A percentile compares a stretch with the other conserved stretches of the same genome.
These are phyloP conservation scores for Brachirus orientalis DNA, from an alignment of 2,113 vertebrate genomes.

Conservation along the genomic window DNA sequence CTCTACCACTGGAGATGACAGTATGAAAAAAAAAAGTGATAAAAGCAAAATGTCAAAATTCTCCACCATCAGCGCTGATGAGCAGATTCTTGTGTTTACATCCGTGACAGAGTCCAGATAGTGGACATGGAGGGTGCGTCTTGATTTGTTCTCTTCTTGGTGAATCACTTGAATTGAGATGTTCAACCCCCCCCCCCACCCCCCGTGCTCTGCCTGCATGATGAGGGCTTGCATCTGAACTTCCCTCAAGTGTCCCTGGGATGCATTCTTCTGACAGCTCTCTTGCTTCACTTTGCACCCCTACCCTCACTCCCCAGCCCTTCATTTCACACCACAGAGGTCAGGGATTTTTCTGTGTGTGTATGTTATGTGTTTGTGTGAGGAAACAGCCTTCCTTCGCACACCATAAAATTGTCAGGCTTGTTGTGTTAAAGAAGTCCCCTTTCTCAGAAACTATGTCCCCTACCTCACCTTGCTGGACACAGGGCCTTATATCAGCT, in stretches of 20 bases:
- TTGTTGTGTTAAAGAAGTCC: slow-evolving; percentile 63
- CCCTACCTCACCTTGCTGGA: slow-evolving; percentile 76
- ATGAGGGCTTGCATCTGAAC: slow-evolving; percentile 61
- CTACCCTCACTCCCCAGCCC: slow-evolving; percentile 18
- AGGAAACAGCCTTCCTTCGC: slow-evolving; percentile 71
- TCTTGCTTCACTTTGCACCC: slow-evolving; percentile 61
- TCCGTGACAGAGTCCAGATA: slow-evolving; percentile 12
- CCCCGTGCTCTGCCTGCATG: slow-evolving; percentile 51
- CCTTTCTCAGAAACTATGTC: slow-evolving; percentile 74
- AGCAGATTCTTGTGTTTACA: slow-evolving; percentile 25
- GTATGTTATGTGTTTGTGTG: slow-evolving; percentile 34
- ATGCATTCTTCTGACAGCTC: slow-evolving; percentile 71
- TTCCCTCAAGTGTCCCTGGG: slow-evolving; percentile 58
- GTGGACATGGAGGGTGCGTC: slow-evolving; percentile 21
- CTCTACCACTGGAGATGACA: background rate
- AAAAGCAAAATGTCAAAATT: background rate
- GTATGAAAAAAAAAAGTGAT: background rate
- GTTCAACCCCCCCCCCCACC: slow-evolving; percentile 22
- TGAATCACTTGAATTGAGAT: slow-evolving; percentile 57
- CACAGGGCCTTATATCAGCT: slow-evolving; percentile 68
- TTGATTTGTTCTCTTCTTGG: slow-evolving; percentile 39
- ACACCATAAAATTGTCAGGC: slow-evolving; percentile 69
- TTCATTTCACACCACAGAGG: slow-evolving; percentile 74
- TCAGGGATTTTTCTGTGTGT: slow-evolving; percentile 56
- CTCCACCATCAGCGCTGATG: slow-evolving; percentile 3